phyloP scores from a whole-genome alignment of 2,797 vertebrate species.

The Trichosurus vulpecula region DNA sequence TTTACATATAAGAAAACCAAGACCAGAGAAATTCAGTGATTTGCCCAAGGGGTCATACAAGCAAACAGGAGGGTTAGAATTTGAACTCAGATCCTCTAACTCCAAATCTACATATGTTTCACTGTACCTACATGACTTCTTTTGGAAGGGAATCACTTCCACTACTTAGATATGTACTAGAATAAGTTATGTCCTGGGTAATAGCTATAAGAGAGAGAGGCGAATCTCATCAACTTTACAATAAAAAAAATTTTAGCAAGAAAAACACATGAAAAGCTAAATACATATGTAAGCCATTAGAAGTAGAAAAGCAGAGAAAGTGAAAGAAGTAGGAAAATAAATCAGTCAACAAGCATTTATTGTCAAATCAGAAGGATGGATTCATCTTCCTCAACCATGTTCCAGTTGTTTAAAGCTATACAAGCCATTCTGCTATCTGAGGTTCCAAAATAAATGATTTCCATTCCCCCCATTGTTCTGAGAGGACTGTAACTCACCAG shows the following conservation, averaged over 20 bases:
- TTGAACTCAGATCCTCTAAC: neutral
- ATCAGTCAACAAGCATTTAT: neutral
- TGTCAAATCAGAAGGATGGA: neutral
- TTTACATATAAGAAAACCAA: neutral
- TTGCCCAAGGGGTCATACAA: neutral
- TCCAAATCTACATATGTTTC: neutral
- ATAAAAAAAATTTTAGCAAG: neutral
- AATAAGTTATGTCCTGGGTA: neutral
- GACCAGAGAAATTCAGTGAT: neutral
- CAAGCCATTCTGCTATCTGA: neutral
- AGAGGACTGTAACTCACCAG: neutral
- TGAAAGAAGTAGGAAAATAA: neutral
- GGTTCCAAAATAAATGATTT: neutral
- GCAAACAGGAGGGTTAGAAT: neutral
- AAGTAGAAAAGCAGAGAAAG: neutral
- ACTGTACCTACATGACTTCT: neutral
- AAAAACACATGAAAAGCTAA: neutral
- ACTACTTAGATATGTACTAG: neutral
- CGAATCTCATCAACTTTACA: neutral
- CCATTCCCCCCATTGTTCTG: neutral
- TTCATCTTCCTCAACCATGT: neutral
- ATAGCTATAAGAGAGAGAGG: neutral
- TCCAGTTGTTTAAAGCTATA: neutral
- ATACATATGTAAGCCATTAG: neutral
- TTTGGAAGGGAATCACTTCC: neutral